These are phyloP conservation scores for Gracilinanus agilis DNA, from an alignment of 2,113 vertebrate species.

Conservation along the genomic window DNA sequence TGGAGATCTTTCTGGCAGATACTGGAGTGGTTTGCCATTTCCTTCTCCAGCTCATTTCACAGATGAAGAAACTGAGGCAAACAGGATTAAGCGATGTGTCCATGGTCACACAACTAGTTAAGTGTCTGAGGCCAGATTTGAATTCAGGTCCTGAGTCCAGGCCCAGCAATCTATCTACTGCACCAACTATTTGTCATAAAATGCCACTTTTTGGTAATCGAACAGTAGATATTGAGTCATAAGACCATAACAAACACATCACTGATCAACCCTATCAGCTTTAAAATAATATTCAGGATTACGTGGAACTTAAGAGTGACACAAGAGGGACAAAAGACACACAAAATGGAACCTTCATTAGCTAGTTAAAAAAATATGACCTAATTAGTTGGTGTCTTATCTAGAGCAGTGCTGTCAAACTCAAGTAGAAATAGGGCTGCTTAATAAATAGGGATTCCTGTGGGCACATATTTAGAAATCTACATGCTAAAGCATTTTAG, in stretches of 20 bases:
- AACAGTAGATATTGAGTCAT: not conserved
- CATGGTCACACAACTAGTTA: no score
- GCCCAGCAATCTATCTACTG: no score
- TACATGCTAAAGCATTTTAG: not conserved
- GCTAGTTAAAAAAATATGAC: not conserved
- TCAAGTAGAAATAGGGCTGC: not conserved
- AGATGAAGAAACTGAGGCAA: no score
- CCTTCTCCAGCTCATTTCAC: no score
- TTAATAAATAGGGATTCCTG: not conserved
- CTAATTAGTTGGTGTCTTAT: not conserved
- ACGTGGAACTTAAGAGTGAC: not conserved
- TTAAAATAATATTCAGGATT: not conserved
- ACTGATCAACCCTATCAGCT: not conserved
- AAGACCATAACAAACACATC: not conserved
- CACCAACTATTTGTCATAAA: conserved; percentile 8
- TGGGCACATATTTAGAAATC: not conserved
- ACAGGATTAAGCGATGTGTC: no score
- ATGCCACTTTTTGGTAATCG: conserved; percentile 40
- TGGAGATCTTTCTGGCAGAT: no score
- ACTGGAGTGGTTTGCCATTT: no score
- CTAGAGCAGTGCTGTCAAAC: not conserved
- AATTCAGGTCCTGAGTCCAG: no score
- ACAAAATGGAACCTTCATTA: not conserved
- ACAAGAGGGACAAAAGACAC: not conserved
- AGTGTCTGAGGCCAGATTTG: no score